Base-by-base conservation (phyloP, 2,797 vertebrate genomes). In the Xyrichtys novacula region DNA sequence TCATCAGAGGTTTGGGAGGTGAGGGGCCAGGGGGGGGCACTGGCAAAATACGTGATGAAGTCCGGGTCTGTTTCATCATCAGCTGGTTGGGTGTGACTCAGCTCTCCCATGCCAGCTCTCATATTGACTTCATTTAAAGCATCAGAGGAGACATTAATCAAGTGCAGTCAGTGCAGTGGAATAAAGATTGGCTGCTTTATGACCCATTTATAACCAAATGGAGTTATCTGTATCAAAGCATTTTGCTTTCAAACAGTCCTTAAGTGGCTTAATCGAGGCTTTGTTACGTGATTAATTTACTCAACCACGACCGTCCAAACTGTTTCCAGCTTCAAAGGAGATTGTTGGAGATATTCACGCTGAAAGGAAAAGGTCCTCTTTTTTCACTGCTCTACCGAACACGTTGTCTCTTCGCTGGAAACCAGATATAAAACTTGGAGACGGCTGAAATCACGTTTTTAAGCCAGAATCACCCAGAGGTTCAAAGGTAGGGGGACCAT, bases 261-360 rank as follows among this genome's bases (percentile, higher is more conserved):
- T 88, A 88, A 92, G 68, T 89, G 86, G 81, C 81, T 90, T 89
- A 91, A 93, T 94, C 79, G 67, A 76, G 84, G 66, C 85, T 65
- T 80, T 80, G 73, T 88, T 88, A 79, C 46, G 62, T 68, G 78
- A 86, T 91, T 90, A 88, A 88, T 91, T 88, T 91, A 85, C 85
- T 92, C 89, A 90, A 84, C 87, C 88, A 91, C 91, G 81, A 92
- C 89, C 74, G 57, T 80, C 65, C 63, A 92, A 94, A 94, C 93
- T 85, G 91, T 90, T 93, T 90, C 90, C 93, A 94, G 90, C 82
- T 88, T 91, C 57, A 83, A 84, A 44, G 54, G 50, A 92, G 89
- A 92, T 93, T 72, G 87, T 71, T 85, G 53, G 74, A 90, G 91
- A 91, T 92, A 68, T 87, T 90, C 71, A 44, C 71, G 49, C 81